Conservation (phyloP, 2,113 vertebrate species). For the Anguilla japonica region DNA sequence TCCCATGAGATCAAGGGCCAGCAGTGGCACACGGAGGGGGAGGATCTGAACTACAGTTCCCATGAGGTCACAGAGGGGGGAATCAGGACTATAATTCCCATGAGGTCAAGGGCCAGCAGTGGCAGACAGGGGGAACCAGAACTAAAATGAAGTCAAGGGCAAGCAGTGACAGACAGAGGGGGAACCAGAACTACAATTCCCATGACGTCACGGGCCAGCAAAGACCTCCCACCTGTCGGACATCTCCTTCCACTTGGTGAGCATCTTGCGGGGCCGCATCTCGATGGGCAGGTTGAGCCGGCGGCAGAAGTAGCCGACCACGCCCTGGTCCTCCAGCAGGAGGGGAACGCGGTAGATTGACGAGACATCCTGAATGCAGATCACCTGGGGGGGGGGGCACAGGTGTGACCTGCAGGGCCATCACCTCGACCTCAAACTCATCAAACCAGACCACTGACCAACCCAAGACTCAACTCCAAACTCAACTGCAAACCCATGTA, state of each 20-base stretch:
- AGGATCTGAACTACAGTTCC: neutral
- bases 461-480: no score
- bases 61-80: neutral
- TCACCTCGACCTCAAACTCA: neutral
- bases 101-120: neutral
- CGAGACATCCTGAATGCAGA: slow-evolving; percentile 92
- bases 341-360: slow-evolving; percentile 92
- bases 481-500: no score
- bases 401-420: neutral
- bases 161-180: neutral
- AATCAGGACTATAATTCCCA: neutral
- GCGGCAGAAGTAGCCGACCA: slow-evolving; percentile 85
- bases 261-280: slow-evolving; percentile 80
- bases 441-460: neutral
- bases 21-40: neutral
- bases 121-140: neutral
- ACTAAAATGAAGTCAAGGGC: neutral
- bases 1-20: neutral
- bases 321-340: slow-evolving; percentile 89
- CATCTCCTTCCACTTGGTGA: slow-evolving; percentile 97
- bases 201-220: neutral
- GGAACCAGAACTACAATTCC: neutral
- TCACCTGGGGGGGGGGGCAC: slow-evolving; percentile 72
- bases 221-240: slow-evolving; percentile 79
- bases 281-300: slow-evolving; percentile 88